Evolutionary conservation across 2,888 invertebrate species (phyloP).

Genomic region (Nesidiocoris tenuis): DNA sequence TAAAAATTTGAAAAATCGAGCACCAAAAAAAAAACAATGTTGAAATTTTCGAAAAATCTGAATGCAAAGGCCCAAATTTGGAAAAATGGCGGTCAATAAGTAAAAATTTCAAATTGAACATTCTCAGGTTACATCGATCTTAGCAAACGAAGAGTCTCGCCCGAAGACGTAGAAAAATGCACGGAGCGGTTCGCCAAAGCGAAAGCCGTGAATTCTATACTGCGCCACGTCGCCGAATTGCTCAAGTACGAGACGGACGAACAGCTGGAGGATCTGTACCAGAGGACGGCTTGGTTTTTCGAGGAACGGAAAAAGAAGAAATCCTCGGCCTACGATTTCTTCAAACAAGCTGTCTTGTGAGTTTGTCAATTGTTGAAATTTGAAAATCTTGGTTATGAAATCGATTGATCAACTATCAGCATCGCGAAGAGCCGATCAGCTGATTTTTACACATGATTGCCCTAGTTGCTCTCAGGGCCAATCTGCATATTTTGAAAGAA

Average conservation of each 20-base stretch:
- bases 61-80: not conserved
- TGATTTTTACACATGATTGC: no score
- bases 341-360: conserved; percentile 96
- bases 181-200: conserved; percentile 98
- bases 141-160: conserved; percentile 96
- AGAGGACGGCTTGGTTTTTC: conserved; percentile 96
- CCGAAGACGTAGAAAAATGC: conserved; percentile 97
- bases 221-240: conserved; percentile 95
- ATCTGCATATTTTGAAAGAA: no score
- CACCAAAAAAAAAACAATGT: not conserved
- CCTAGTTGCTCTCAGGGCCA: no score
- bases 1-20: not conserved
- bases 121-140: conserved; percentile 98
- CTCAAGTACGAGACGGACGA: conserved; percentile 87
- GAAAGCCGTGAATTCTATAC: conserved; percentile 95
- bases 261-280: conserved; percentile 91
- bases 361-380: conserved; percentile 54
- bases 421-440: no score
- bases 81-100: not conserved
- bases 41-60: not conserved
- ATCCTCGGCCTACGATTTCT: conserved; percentile 95
- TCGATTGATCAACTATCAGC: no score
- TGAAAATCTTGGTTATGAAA: no score
- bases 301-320: conserved; percentile 96
- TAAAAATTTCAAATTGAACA: no score